Base-by-base conservation (phyloP, 2,888 invertebrate genomes). In the Proisotoma minuta region DNA sequence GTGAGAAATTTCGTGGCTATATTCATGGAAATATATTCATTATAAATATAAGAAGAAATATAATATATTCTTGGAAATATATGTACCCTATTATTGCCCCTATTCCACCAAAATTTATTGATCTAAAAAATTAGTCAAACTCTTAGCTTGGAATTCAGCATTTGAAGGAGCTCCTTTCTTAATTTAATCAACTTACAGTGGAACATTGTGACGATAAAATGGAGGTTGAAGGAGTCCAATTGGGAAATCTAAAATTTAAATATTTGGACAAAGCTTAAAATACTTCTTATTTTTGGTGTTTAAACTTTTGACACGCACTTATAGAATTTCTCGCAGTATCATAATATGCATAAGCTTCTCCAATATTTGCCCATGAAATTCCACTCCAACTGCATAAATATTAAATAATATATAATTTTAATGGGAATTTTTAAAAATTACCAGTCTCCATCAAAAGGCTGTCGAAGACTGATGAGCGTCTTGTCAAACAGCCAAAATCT, bases 341-440 rank as follows among this genome's bases (percentile, higher is more conserved):
- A 40, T 69, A 69, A 26, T 69, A 69, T 12, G 68, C 68, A 52
- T 66, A 69, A 27, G 69, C 69, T 24, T 68, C 68, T 0, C 68
- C 68, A 59, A 68, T 68, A 49, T 51, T 59, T 20, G 43, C 59
- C 59, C 27, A 51, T 20, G 59, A 60, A 23, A 48, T 56, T 34
- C 62, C 62, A 40, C 62, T 51, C 62, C 62, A 61, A 57, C 60
- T 60, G 20, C 5, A 27, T 26, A 1, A 24, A 15, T 18, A 15
- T 4, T 24, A 50, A 28, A n/a, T 28, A 48, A 12, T 34, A 28
- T 18, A 10, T 23, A 4, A 28, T 27, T 26, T 22, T 10, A 26
- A 23, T 22, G 3, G 10, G 23, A 52, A 24, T 5, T 20, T 24
- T 57, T 40, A 23, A 8, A 2, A 59, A 60, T 61, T 60, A 68